Evolutionary conservation across 2,888 invertebrate species (phyloP).

Genomic region (Dorcus parallelipipedus): DNA sequence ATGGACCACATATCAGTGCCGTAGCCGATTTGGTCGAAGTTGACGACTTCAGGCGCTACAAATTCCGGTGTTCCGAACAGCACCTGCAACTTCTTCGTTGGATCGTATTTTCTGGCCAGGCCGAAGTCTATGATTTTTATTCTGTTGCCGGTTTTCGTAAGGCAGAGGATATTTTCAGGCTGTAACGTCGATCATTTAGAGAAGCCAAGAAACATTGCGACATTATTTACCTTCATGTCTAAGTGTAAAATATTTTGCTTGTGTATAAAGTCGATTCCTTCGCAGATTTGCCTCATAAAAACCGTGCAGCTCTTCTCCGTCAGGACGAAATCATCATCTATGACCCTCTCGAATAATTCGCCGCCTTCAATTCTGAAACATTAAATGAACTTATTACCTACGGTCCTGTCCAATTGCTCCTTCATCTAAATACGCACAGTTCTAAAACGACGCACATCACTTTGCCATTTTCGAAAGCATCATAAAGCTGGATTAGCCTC

Average conservation of each 20-base stretch:
- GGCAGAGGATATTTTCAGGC: slow-evolving; percentile 98
- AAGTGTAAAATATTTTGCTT: slow-evolving; percentile 92
- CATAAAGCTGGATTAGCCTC: slow-evolving; percentile 93
- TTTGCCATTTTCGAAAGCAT: slow-evolving; percentile 91
- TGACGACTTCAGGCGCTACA: slow-evolving; percentile 97
- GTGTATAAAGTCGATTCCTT: slow-evolving; percentile 97
- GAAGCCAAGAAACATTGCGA: too few relatives aligned
- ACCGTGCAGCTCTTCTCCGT: slow-evolving; percentile 95
- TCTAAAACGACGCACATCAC: slow-evolving; percentile 97
- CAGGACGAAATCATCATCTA: slow-evolving; percentile 95
- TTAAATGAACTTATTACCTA: not conserved
- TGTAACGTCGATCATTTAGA: slow-evolving; percentile 45
- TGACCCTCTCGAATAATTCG: slow-evolving; percentile 97
- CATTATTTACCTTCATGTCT: slow-evolving; percentile 82
- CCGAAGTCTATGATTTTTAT: slow-evolving; percentile 99
- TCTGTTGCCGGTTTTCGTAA: slow-evolving; percentile 93
- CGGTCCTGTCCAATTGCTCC: not conserved
- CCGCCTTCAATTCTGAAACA: slow-evolving; percentile 90
- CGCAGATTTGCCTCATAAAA: slow-evolving; percentile 97
- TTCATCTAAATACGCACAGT: slow-evolving; percentile 71
- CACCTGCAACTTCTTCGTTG: slow-evolving; percentile 87
- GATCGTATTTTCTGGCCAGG: slow-evolving; percentile 87
- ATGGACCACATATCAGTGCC: slow-evolving; percentile 99
- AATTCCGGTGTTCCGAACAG: slow-evolving; percentile 98
- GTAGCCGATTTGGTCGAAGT: slow-evolving; percentile 94